phyloP scores from a whole-genome alignment of 2,888 invertebrate genomes.

The Eilema sororculum region DNA sequence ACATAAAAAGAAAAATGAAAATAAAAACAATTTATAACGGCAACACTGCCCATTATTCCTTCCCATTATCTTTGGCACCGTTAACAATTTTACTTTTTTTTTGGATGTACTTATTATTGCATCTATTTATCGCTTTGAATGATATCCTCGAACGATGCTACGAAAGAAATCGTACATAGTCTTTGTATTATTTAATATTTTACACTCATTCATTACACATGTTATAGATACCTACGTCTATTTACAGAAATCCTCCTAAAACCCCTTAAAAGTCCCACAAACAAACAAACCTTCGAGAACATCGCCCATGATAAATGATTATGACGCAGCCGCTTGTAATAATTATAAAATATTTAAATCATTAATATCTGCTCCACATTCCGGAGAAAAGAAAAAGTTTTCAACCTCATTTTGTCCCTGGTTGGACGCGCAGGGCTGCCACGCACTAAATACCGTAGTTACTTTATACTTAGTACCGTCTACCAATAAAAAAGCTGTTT shows the following conservation, averaged over 20 bases:
- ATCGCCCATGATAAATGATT: constrained; percentile 26
- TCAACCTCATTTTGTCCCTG: constrained; percentile 24
- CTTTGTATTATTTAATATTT: background rate
- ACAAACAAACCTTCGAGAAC: constrained; percentile 11
- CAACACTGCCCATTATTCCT: no score
- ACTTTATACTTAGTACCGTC: background rate
- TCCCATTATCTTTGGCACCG: no score
- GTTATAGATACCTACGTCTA: background rate
- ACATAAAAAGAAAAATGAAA: no score
- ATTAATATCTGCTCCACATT: constrained; percentile 52
- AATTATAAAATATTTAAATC: constrained; percentile 48
- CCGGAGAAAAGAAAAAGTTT: constrained; percentile 27
- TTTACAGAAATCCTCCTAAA: background rate
- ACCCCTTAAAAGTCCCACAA: background rate
- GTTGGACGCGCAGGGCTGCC: constrained; percentile 32
- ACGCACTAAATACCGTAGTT: background rate
- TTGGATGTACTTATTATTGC: no score
- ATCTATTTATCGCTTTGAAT: no score
- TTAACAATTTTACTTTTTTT: no score
- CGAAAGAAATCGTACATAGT: background rate
- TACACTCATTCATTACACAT: background rate
- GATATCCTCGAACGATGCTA: background rate
- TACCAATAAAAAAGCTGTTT: no score
- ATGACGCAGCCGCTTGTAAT: constrained; percentile 29
- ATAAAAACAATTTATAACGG: no score